phyloP scores from a whole-genome alignment of 2,888 invertebrate species.

The Apamea epomidion region DNA sequence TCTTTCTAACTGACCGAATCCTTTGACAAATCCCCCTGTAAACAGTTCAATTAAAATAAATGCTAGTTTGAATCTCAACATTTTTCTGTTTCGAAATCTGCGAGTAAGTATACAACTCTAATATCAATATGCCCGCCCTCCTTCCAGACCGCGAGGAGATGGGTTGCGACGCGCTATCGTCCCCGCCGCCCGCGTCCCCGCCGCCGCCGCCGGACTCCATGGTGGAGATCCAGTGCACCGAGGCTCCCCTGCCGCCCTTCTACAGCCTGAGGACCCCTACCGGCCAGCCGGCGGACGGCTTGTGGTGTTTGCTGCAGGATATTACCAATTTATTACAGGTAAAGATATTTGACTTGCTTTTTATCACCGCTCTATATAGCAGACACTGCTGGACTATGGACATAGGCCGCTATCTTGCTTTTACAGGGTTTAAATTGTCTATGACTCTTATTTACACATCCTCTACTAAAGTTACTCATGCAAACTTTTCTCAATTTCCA shows the following conservation, averaged over 20 bases:
- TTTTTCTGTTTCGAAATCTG: not conserved
- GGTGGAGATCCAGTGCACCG: slow-evolving; percentile 95
- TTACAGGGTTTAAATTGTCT: not conserved
- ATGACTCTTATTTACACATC: not conserved
- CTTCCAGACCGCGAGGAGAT: slow-evolving; percentile 86
- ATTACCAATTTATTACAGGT: slow-evolving; percentile 93
- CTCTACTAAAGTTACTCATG: not conserved
- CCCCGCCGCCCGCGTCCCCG: slow-evolving; percentile 89
- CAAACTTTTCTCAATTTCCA: slow-evolving; percentile 81
- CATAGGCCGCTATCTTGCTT: not conserved
- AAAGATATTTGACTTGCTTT: slow-evolving; percentile 1
- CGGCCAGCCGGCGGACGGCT: slow-evolving; percentile 91
- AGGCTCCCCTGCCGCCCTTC: slow-evolving; percentile 94
- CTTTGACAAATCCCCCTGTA: not conserved
- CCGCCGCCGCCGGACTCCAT: slow-evolving; percentile 89
- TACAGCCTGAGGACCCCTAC: slow-evolving; percentile 93
- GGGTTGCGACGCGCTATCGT: slow-evolving; percentile 91
- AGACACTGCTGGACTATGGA: not conserved
- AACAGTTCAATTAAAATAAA: not conserved
- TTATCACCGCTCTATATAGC: not conserved
- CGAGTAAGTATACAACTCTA: not conserved
- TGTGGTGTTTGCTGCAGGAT: slow-evolving; percentile 95
- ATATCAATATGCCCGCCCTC: not conserved
- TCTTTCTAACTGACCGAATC: not conserved
- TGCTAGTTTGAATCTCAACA: not conserved